Evolutionary conservation across 2,113 vertebrate species (phyloP).

Genomic region (Gambusia holbrooki): DNA sequence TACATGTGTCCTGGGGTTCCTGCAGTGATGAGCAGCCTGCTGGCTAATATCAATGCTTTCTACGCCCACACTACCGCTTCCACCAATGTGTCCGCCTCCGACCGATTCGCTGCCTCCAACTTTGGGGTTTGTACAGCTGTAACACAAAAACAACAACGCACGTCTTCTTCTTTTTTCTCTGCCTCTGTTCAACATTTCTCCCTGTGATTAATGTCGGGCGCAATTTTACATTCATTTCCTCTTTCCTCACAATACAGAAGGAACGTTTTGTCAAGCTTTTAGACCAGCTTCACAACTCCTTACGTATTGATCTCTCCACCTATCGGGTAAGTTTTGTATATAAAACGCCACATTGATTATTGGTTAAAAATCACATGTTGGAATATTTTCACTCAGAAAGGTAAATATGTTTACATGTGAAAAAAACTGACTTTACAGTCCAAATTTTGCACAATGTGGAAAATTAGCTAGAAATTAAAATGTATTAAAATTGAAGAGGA

Average conservation of each 20-base stretch:
- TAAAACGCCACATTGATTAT: not conserved
- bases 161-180: not conserved
- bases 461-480: too few species aligned
- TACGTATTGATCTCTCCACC: constrained; percentile 96
- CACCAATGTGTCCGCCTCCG: constrained; percentile 96
- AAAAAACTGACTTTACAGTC: too few species aligned
- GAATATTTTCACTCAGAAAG: not conserved
- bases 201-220: not conserved
- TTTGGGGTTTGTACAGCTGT: constrained; percentile 89
- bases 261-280: constrained; percentile 96
- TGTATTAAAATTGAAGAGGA: too few species aligned
- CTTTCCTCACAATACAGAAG: constrained; percentile 82
- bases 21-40: constrained; percentile 97
- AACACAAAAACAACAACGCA: not conserved
- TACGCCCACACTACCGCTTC: constrained; percentile 98
- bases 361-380: not conserved
- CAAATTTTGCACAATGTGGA: too few species aligned
- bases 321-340: constrained; percentile 87
- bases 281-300: constrained; percentile 97
- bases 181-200: not conserved
- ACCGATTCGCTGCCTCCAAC: constrained; percentile 96
- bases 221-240: not conserved
- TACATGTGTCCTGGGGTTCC: constrained; percentile 99
- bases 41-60: constrained; percentile 99
- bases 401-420: not conserved